These are phyloP conservation scores for Allochrocebus solatus DNA, from an alignment of 2,797 vertebrate species.

Conservation along the genomic window DNA sequence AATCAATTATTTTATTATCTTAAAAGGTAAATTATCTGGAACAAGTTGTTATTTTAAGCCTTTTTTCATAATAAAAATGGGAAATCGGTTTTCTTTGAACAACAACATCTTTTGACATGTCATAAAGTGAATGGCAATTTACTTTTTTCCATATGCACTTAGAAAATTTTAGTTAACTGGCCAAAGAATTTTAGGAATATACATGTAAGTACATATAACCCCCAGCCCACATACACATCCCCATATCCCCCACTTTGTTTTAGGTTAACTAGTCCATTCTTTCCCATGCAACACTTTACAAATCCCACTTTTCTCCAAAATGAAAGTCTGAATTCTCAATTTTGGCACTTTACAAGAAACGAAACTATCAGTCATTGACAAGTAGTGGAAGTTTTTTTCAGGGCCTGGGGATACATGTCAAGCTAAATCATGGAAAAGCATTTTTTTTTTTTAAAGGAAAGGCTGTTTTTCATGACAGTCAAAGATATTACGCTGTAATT, in stretches of 20 bases:
- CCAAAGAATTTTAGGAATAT: background rate
- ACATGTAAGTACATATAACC: background rate
- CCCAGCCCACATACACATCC: background rate
- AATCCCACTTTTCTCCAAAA: background rate
- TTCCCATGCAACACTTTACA: background rate
- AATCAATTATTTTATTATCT: background rate
- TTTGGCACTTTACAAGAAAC: background rate
- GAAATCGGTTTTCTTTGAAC: background rate
- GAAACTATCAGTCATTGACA: slow-evolving; percentile 16
- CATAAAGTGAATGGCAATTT: background rate
- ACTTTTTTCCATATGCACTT: background rate
- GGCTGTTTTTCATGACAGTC: background rate
- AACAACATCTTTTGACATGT: background rate
- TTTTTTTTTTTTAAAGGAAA: background rate
- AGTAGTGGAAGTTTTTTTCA: background rate
- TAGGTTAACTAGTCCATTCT: background rate
- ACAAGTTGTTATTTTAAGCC: background rate
- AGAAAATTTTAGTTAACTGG: background rate
- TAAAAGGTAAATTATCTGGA: background rate
- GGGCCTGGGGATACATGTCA: background rate
- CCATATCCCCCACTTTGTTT: background rate
- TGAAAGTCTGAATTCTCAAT: slow-evolving; percentile 18
- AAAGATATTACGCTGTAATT: background rate
- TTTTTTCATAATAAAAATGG: background rate
- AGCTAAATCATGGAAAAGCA: background rate